phyloP scores from a whole-genome alignment of 2,888 invertebrate genomes.

The Meandrusa payeni region DNA sequence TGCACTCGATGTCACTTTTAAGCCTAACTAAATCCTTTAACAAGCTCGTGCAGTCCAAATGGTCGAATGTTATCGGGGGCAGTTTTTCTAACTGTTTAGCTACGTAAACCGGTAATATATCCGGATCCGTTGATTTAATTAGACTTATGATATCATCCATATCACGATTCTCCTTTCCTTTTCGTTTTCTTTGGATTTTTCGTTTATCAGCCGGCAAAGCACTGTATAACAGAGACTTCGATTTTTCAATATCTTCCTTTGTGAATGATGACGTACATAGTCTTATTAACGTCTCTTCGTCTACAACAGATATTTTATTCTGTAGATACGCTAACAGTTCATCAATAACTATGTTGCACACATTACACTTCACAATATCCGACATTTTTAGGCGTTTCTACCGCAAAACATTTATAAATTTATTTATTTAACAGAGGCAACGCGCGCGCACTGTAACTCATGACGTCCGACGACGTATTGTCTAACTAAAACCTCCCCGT shows the following conservation, averaged over 20 bases:
- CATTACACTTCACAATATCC: not conserved
- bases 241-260: conserved; percentile 25
- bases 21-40: not conserved
- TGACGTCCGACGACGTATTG: no score
- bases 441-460: no score
- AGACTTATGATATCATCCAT: conserved; percentile 26
- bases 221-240: conserved; percentile 21
- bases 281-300: conserved; percentile 26
- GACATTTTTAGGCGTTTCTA: not conserved
- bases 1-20: not conserved
- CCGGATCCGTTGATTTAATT: conserved; percentile 27
- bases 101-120: conserved; percentile 28
- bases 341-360: conserved; percentile 10
- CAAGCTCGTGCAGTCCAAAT: not conserved
- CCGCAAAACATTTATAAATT: no score
- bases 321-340: conserved; percentile 23
- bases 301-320: conserved; percentile 28
- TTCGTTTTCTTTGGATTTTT: conserved; percentile 24
- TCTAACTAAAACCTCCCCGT: no score
- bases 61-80: conserved; percentile 28
- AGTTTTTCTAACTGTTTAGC: conserved; percentile 28
- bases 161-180: conserved; percentile 26
- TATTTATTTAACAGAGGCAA: no score
- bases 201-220: conserved; percentile 21
- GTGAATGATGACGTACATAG: conserved; percentile 27